Base-by-base conservation (phyloP, 2,888 invertebrate species). In the Tetheella fluctuosa region DNA sequence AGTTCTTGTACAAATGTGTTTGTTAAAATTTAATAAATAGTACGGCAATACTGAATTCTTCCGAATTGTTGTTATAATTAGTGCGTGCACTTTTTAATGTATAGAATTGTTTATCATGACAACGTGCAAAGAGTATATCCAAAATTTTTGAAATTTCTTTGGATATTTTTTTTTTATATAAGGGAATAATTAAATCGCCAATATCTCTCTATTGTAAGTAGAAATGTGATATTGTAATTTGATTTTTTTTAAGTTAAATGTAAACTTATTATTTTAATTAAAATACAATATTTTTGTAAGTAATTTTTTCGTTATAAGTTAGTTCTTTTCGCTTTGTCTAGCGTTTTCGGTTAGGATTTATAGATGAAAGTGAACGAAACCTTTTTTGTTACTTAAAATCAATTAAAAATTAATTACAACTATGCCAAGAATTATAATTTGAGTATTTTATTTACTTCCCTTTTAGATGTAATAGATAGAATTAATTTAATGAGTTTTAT, bases 201-300 rank as follows among this genome's bases (percentile, higher is more conserved):
- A 92, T 91, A 91, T 92, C 92, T 93, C 90, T 92, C 92, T 91
- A 91, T 91, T 91, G 82, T 93, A 90, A 93, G 92, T 93, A 93
- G 93, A 92, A 88, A 91, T 93, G 93, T 93, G 93, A 93, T 93
- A 93, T 93, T 93, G 93, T 92, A 92, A 84, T 92, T 86, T 90
- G 85, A 86, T 89, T 91, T 90, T 89, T n/a, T 80, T 68, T 68
- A 73, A 84, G 80, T 86, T 91, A 90, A 88, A 81, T 89, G 85
- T 91, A 91, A 86, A 90, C 90, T 89, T 91, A 90, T 88, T 85
- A 78, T 83, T 90, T 85, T 83, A 80, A 78, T 86, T 86, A 83
- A 34, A 86, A 89, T 85, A 86, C 55, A 78, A 90, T 92, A 91
- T 91, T 92, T 93, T 92, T 91, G 88, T 92, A 92, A 90, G 91